Conservation (phyloP, 2,888 invertebrate genomes). For the Drosophila melanosoma region DNA sequence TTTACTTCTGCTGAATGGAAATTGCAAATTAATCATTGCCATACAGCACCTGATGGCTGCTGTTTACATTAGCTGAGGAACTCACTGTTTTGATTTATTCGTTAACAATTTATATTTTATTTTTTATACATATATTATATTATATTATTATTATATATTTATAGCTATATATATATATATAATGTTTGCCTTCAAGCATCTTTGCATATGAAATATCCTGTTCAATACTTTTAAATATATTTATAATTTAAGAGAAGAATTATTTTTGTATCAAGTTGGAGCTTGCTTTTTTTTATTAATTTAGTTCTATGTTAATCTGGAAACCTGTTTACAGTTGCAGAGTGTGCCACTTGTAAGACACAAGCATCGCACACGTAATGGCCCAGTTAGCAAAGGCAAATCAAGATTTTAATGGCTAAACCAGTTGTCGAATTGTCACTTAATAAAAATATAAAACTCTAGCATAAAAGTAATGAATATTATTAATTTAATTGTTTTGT, state of each 20-base stretch:
- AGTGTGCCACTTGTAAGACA: conserved; percentile 25
- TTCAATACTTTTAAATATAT: not conserved
- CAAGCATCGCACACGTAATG: conserved; percentile 7
- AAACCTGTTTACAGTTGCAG: conserved; percentile 21
- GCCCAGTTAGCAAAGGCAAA: conserved; percentile 17
- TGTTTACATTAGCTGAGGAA: conserved; percentile 43
- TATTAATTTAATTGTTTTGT: conserved; percentile 57
- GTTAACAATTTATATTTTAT: not conserved
- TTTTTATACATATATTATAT: not conserved
- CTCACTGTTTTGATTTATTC: conserved; percentile 18
- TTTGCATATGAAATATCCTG: not conserved
- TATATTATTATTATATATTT: too few species aligned
- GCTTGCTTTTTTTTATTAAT: not conserved
- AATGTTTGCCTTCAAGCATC: not conserved
- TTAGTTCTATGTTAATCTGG: not conserved
- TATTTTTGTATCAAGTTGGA: not conserved
- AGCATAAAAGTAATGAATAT: conserved; percentile 37
- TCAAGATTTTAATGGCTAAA: conserved; percentile 14
- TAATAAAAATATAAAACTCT: conserved; percentile 58
- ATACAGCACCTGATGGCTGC: conserved; percentile 55
- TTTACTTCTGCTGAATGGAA: conserved; percentile 36
- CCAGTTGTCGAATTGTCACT: conserved; percentile 61
- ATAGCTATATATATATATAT: not conserved
- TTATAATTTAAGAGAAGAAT: not conserved
- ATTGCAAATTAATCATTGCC: conserved; percentile 59